These are phyloP conservation scores for Chelidonichthys spinosus DNA, from an alignment of 2,797 vertebrate species.

Conservation along the genomic window DNA sequence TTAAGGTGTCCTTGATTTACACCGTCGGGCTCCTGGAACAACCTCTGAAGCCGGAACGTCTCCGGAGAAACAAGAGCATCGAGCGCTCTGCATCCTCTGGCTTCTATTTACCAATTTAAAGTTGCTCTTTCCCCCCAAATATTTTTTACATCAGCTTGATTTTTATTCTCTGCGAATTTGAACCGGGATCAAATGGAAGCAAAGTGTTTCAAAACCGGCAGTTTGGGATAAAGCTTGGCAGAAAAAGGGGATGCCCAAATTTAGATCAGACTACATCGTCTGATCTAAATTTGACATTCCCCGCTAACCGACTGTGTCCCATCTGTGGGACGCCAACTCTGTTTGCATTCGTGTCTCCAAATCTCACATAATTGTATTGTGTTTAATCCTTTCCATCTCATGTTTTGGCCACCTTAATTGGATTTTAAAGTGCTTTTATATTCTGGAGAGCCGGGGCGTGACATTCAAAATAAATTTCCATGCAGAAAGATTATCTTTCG, in stretches of 20 bases:
- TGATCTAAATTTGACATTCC: constrained; percentile 19
- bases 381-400: constrained; percentile 1
- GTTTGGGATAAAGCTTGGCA: constrained; percentile 27
- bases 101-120: constrained; percentile 50
- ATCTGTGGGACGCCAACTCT: constrained; percentile 18
- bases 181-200: constrained; percentile 43
- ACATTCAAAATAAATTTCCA: constrained; percentile 9
- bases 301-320: neutral
- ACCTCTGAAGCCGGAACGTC: constrained; percentile 47
- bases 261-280: constrained; percentile 28
- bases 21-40: constrained; percentile 59
- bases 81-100: constrained; percentile 37
- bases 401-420: constrained; percentile 23
- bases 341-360: neutral
- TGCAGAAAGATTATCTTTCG: neutral
- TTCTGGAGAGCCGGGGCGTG: neutral
- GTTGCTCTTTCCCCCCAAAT: constrained; percentile 40
- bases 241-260: constrained; percentile 36
- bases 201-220: constrained; percentile 23
- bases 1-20: constrained; percentile 67
- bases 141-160: constrained; percentile 35
- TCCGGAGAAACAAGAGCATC: constrained; percentile 35
- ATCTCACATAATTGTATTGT: neutral
- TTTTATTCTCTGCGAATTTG: constrained; percentile 20
- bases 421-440: neutral